Percentiles rank a stretch among this genome's conserved stretches.
Conservation (phyloP, 2,113 vertebrate species). For the Hydropotes inermis region DNA sequence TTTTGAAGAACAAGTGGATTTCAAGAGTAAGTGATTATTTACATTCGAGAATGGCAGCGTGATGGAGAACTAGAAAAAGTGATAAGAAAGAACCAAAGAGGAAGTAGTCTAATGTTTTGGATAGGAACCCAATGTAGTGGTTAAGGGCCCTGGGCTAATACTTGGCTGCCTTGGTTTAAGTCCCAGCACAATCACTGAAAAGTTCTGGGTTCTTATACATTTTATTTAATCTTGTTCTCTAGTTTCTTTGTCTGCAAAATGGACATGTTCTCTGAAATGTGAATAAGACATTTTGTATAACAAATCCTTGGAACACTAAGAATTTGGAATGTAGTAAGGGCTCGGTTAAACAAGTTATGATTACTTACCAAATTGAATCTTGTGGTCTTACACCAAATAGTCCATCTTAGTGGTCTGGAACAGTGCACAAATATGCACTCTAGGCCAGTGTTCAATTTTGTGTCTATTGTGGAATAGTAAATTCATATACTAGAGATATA, state of each 20-base stretch:
- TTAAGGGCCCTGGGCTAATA: not conserved
- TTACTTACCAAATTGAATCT: not conserved
- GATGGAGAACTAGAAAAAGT: not conserved
- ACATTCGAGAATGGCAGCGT: not conserved
- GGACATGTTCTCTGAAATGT: not conserved
- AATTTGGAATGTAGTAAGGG: not conserved
- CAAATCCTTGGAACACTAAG: not conserved
- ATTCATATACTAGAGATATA: not conserved
- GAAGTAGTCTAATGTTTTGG: not conserved
- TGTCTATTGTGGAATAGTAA: not conserved
- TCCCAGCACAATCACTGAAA: not conserved
- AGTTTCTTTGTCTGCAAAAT: not conserved
- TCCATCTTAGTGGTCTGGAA: not conserved
- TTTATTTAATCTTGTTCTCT: not conserved
- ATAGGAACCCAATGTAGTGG: not conserved
- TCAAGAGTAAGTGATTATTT: not conserved
- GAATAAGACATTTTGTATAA: not conserved
- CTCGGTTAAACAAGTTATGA: not conserved
- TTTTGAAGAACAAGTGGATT: not conserved
- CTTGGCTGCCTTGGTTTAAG: not conserved
- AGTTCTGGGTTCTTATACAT: not conserved
- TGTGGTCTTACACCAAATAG: not conserved
- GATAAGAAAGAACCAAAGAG: not conserved
- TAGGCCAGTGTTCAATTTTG: not conserved
- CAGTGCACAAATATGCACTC: not conserved